phyloP scores from a whole-genome alignment of 2,113 vertebrate genomes.

The Ancistrus triradiatus region DNA sequence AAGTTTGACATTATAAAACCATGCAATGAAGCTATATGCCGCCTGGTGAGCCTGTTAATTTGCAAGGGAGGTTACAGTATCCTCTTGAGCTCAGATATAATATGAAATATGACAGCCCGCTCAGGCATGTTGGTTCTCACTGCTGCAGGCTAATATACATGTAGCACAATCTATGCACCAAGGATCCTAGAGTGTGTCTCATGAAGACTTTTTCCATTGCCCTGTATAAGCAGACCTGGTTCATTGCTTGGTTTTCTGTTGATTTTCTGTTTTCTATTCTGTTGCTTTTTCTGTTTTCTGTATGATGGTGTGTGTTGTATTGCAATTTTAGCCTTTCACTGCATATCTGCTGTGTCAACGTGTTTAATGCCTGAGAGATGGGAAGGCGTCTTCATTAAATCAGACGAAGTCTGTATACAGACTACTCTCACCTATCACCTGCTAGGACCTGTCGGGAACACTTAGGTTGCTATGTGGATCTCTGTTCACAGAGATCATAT shows the following conservation, averaged over 20 bases:
- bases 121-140: constrained; percentile 30
- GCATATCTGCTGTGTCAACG: constrained; percentile 30
- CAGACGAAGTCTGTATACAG: constrained; percentile 55
- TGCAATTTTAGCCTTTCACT: constrained; percentile 32
- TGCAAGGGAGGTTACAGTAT: constrained; percentile 25
- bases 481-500: constrained; percentile 56
- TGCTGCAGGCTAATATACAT: constrained; percentile 23
- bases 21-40: constrained; percentile 24
- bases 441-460: constrained; percentile 69
- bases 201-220: background rate
- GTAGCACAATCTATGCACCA: constrained; percentile 9
- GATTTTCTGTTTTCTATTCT: too few relatives aligned
- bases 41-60: constrained; percentile 36
- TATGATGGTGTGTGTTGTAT: constrained; percentile 45
- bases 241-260: too few relatives aligned
- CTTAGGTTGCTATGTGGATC: constrained; percentile 55
- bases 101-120: constrained; percentile 30
- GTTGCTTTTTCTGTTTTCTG: too few relatives aligned
- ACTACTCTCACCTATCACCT: constrained; percentile 66
- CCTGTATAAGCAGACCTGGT: constrained; percentile 2
- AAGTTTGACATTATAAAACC: constrained; percentile 44
- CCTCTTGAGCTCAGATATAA: constrained; percentile 32
- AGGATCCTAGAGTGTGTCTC: constrained; percentile 17
- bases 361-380: constrained; percentile 53
- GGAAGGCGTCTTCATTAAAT: constrained; percentile 56